Evolutionary conservation across 2,888 invertebrate genomes (phyloP), one percentile per base, ranked within the genome.

Genomic region (Cheilosia urbana): DNA sequence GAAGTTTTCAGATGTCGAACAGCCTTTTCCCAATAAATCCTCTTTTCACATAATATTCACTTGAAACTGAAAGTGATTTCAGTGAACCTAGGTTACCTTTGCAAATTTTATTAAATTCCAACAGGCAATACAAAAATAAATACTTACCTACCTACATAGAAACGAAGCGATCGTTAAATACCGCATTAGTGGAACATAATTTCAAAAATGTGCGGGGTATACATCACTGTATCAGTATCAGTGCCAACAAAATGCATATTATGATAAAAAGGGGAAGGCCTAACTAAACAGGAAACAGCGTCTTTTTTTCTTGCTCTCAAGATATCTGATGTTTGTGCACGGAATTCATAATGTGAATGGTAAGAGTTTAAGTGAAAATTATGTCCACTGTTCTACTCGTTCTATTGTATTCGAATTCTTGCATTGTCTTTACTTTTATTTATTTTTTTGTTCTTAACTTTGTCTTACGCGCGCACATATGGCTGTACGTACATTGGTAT

Each of bases 271-370:
- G 82, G 72, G 66, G 77, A 83, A 82, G 76, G 82, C 82, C 15
- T 19, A 72, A 55, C 72, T 72, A 77, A 83, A 83, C 82, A 83
- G 82, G 82, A 83, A 83, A 68, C 72, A 77, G 66, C 47, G 77
- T 71, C 66, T 77, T 83, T 77, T 83, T 82, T 66, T 77, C 55
- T 83, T 83, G 77, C 82, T 83, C 49, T 77, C 27, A 53, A 83
- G 82, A 68, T 77, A 77, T 72, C 82, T 83, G 77, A 83, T 77
- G 82, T 72, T 83, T 83, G 82, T 77, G 82, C 71, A 72, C 42
- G 13, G 82, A 83, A 83, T 83, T 72, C 62, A 68, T 77, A 83
- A 68, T 83, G 72, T 47, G 71, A 77, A 72, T 72, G 47, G 40
- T 77, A 60, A 4, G 51, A 53, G 60, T 40, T 53, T 72, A 68